Conservation (phyloP, 1,140 invertebrate species). For the Sarcophaga bullata region DNA sequence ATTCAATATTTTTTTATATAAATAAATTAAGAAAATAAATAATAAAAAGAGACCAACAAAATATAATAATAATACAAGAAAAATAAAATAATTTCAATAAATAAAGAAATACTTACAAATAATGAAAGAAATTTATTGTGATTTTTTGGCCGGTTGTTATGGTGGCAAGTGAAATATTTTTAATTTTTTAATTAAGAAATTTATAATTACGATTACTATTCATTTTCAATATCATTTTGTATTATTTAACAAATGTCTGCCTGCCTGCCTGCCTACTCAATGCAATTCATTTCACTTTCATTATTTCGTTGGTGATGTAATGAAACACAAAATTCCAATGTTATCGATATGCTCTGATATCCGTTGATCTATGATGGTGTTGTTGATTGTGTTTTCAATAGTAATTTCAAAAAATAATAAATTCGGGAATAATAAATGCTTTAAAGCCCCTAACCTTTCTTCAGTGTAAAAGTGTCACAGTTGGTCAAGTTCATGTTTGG, state of each 20-base stretch:
- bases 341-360: too few species aligned
- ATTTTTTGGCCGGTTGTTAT: constrained; percentile 59
- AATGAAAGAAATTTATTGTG: constrained; percentile 61
- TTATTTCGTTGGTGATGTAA: constrained; percentile 34
- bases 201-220: too few species aligned
- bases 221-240: not conserved
- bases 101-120: not conserved
- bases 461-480: not conserved
- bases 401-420: too few species aligned
- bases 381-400: too few species aligned
- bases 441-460: not conserved
- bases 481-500: constrained; percentile 60
- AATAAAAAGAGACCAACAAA: constrained; percentile 25
- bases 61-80: not conserved
- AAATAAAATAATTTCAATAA: not conserved
- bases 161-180: constrained; percentile 53
- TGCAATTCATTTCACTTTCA: not conserved
- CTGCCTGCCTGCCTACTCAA: not conserved
- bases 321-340: not conserved
- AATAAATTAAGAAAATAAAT: constrained; percentile 46
- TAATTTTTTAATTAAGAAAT: too few species aligned
- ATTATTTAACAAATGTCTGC: not conserved
- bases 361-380: too few species aligned
- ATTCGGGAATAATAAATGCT: too few species aligned
- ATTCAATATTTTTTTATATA: constrained; percentile 61